Percentiles rank a stretch among this genome's conserved stretches.
phyloP scores from a whole-genome alignment of 2,888 invertebrate species.

The Phengaris arion region DNA sequence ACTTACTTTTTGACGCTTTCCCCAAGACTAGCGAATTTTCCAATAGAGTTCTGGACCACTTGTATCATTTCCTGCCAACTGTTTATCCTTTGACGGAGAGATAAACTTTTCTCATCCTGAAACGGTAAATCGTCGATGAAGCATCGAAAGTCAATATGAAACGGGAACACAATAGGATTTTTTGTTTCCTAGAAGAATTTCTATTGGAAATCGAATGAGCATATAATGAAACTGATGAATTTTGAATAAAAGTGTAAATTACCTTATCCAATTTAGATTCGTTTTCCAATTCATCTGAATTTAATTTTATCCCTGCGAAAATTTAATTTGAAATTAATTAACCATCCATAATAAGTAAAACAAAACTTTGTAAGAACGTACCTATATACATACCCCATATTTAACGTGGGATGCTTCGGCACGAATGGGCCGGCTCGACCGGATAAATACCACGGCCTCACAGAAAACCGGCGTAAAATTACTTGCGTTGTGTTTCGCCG shows the following conservation, averaged over 20 bases:
- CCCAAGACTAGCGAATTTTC: slow-evolving; percentile 91
- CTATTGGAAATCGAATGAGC: background rate
- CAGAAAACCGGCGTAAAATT: no score
- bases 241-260: slow-evolving; percentile 1
- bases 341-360: background rate
- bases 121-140: slow-evolving; percentile 37
- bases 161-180: background rate
- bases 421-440: no score
- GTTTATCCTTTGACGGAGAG: slow-evolving; percentile 92
- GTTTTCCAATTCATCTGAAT: slow-evolving; percentile 33
- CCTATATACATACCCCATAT: background rate
- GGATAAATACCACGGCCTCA: no score
- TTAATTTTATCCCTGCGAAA: slow-evolving; percentile 37
- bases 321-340: slow-evolving; percentile 1
- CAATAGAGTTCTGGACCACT: slow-evolving; percentile 95
- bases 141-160: background rate
- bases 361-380: background rate
- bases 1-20: slow-evolving; percentile 96
- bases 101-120: slow-evolving; percentile 94
- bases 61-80: slow-evolving; percentile 97
- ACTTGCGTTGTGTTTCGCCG: no score
- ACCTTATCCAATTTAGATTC: slow-evolving; percentile 37
- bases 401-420: no score
- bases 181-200: background rate
- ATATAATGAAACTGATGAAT: background rate